Percentiles rank a stretch among this genome's conserved stretches.
These are phyloP conservation scores for Pelochelys cantorii DNA, from an alignment of 2,797 vertebrate species.

Conservation along the genomic window DNA sequence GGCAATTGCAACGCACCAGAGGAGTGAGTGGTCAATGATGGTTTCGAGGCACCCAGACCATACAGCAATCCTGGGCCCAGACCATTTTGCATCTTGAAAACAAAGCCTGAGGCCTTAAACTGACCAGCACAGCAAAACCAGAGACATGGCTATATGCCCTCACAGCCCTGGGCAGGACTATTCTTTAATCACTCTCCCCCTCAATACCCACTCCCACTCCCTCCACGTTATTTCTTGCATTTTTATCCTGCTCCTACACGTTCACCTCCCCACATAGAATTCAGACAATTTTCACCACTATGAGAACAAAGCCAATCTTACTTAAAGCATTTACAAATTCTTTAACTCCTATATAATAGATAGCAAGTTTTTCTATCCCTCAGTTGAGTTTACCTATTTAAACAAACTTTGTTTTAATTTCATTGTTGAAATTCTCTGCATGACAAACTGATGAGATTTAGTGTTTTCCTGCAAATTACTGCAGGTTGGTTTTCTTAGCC, in stretches of 20 bases:
- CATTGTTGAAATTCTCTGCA: neutral
- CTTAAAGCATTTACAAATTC: too few relatives aligned
- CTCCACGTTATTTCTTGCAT: neutral
- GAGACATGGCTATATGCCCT: neutral
- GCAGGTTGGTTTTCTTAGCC: neutral
- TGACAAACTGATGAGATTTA: neutral
- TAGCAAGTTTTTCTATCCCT: neutral
- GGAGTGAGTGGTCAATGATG: neutral
- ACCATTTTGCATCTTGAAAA: neutral
- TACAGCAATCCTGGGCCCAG: neutral
- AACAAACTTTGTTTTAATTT: neutral
- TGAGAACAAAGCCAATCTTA: too few relatives aligned
- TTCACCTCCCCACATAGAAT: too few relatives aligned
- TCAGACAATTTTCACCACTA: too few relatives aligned
- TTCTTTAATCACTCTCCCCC: neutral
- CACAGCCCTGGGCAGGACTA: neutral
- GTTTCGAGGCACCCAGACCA: neutral
- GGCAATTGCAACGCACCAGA: neutral
- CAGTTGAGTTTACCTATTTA: neutral
- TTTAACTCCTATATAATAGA: too few relatives aligned
- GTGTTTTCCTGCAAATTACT: neutral
- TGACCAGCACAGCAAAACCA: neutral
- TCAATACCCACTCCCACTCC: neutral
- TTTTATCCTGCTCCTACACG: neutral
- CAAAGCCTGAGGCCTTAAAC: neutral